Percentiles rank a stretch among this genome's conserved stretches.
Conservation (phyloP, 2,113 vertebrate species). For the Xiphias gladius region DNA sequence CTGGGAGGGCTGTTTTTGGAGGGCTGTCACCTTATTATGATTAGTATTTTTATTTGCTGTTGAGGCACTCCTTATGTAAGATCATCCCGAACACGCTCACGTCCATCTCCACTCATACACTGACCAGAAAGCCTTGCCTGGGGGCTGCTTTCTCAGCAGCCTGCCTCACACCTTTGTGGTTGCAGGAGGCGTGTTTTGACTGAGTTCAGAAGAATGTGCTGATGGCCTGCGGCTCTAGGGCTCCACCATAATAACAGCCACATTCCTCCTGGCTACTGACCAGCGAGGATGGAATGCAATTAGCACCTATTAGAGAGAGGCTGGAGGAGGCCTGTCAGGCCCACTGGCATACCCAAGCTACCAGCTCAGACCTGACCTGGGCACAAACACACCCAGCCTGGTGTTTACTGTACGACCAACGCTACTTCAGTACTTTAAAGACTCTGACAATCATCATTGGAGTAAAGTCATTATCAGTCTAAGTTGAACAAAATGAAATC, state of each 20-base stretch:
- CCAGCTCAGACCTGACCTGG: slow-evolving; percentile 34
- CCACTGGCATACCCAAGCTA: slow-evolving; percentile 32
- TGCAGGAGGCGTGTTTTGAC: slow-evolving; percentile 67
- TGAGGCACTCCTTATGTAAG: not conserved
- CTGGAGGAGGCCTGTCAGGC: slow-evolving; percentile 80
- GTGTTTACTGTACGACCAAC: slow-evolving; percentile 18
- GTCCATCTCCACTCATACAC: not conserved
- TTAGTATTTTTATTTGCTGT: not conserved
- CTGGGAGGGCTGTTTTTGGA: not conserved
- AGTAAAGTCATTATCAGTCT: not conserved
- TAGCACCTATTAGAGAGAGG: slow-evolving; percentile 87
- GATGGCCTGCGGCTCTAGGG: slow-evolving; percentile 70
- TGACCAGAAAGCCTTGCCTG: slow-evolving; percentile 20
- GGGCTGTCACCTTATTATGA: too few relatives aligned
- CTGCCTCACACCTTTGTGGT: slow-evolving; percentile 72
- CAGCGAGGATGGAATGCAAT: slow-evolving; percentile 87
- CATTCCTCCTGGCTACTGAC: slow-evolving; percentile 87
- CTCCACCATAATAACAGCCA: slow-evolving; percentile 84
- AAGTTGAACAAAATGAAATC: not conserved
- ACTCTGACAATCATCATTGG: not conserved
- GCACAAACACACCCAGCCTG: slow-evolving; percentile 66
- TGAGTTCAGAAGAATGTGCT: slow-evolving; percentile 84
- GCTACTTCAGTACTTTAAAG: not conserved
- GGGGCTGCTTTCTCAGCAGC: slow-evolving; percentile 30
- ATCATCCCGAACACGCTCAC: not conserved